Conservation (phyloP, 2,113 vertebrate species). For the Protobothrops flavoviridis region DNA sequence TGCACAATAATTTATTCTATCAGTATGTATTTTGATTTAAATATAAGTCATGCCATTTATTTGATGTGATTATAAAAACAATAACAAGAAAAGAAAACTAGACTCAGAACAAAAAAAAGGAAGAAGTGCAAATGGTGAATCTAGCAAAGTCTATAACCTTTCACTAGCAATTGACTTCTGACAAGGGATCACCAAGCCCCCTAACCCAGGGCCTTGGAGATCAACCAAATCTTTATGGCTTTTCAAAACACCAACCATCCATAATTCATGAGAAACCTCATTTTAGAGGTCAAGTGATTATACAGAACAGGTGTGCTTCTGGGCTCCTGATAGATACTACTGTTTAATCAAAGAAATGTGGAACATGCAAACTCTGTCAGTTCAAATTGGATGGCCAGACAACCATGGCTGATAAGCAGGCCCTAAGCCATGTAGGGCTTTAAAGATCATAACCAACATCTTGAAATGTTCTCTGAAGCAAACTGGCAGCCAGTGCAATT, state of each 20-base stretch:
- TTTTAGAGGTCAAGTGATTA: neutral
- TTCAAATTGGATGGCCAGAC: neutral
- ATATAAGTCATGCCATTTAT: constrained; percentile 13
- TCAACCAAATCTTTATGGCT: neutral
- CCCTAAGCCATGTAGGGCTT: neutral
- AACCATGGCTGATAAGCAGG: neutral
- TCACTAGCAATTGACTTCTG: neutral
- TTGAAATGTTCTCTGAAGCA: neutral
- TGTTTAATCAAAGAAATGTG: neutral
- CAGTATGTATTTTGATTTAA: constrained; percentile 38
- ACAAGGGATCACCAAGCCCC: neutral
- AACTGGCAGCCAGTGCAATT: neutral
- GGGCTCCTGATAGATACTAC: neutral
- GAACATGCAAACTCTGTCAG: neutral
- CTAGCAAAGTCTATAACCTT: neutral
- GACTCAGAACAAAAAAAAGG: neutral
- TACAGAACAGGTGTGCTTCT: neutral
- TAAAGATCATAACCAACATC: neutral
- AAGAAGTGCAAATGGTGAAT: neutral
- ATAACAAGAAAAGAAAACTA: neutral
- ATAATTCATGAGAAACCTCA: neutral
- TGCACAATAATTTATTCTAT: constrained; percentile 44
- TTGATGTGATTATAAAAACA: neutral
- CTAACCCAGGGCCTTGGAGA: neutral
- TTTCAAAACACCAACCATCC: neutral